These are phyloP conservation scores for Acrobasis suavella DNA, from an alignment of 2,888 invertebrate genomes.

Conservation along the genomic window DNA sequence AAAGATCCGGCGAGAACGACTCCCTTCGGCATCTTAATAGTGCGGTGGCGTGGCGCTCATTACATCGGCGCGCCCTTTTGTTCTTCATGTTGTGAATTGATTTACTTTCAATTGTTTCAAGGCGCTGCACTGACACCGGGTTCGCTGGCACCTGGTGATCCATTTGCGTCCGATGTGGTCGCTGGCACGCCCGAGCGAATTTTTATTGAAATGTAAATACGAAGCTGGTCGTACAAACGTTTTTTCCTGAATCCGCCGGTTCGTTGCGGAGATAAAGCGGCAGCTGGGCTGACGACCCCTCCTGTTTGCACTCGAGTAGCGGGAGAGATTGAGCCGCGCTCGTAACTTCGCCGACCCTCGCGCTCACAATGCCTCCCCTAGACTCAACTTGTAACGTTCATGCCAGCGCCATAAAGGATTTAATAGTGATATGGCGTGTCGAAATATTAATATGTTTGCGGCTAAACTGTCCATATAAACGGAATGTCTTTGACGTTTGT, in stretches of 20 bases:
- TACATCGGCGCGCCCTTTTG: slow-evolving; percentile 57
- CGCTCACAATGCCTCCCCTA: slow-evolving; percentile 52
- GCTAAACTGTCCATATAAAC: slow-evolving; percentile 56
- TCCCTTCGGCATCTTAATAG: slow-evolving; percentile 61
- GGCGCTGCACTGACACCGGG: slow-evolving; percentile 37
- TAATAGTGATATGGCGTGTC: slow-evolving; percentile 73
- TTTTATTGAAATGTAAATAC: slow-evolving; percentile 63
- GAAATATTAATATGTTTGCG: slow-evolving; percentile 71
- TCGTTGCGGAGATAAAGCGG: slow-evolving; percentile 62
- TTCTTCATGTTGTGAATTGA: slow-evolving; percentile 64
- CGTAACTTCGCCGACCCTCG: slow-evolving; percentile 55
- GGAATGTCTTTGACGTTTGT: slow-evolving; percentile 49
- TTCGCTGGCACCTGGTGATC: slow-evolving; percentile 37
- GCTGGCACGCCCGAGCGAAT: slow-evolving; percentile 36
- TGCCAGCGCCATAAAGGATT: slow-evolving; percentile 62
- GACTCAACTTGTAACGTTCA: slow-evolving; percentile 55
- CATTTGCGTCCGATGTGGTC: slow-evolving; percentile 51
- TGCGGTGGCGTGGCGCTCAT: slow-evolving; percentile 50
- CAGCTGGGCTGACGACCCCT: slow-evolving; percentile 64
- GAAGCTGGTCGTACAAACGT: slow-evolving; percentile 40
- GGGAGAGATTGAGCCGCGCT: slow-evolving; percentile 51
- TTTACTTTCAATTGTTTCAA: slow-evolving; percentile 68
- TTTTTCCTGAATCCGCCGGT: slow-evolving; percentile 50
- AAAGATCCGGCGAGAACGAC: slow-evolving; percentile 52
- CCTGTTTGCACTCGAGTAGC: slow-evolving; percentile 58